A percentile compares a stretch with the other conserved stretches of the same genome.
Conservation (phyloP, 2,888 invertebrate species). For the Diplazon laetatorius region DNA sequence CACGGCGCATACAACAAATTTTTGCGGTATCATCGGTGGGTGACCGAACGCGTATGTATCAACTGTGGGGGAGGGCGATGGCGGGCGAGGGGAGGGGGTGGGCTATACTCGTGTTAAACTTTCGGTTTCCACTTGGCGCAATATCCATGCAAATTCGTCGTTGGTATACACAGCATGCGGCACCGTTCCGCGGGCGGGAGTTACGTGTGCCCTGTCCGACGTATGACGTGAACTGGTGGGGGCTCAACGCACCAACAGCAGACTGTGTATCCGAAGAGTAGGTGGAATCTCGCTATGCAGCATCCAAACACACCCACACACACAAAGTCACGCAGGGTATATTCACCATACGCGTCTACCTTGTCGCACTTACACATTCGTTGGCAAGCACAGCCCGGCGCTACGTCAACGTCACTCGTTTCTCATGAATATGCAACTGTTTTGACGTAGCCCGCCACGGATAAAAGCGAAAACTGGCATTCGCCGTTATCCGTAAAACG, state of each 20-base stretch:
- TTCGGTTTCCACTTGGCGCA: constrained; percentile 61
- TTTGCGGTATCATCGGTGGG: not conserved
- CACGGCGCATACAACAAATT: constrained; percentile 7
- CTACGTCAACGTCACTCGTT: constrained; percentile 60
- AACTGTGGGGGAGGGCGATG: no score
- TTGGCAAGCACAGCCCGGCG: constrained; percentile 27
- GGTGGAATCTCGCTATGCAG: constrained; percentile 14
- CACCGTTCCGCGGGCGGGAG: constrained; percentile 34
- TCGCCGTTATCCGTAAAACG: constrained; percentile 50
- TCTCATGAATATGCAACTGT: constrained; percentile 77
- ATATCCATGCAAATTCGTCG: constrained; percentile 71
- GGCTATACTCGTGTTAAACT: constrained; percentile 36
- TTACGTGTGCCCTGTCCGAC: constrained; percentile 29
- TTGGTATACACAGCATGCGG: constrained; percentile 43
- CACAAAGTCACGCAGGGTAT: not conserved
- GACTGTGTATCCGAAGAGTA: constrained; percentile 64
- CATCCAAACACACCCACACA: constrained; percentile 1
- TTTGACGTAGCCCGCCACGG: constrained; percentile 65
- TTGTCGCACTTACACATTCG: constrained; percentile 22
- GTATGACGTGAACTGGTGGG: constrained; percentile 48
- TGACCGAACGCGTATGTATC: constrained; percentile 10
- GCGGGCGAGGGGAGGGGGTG: no score
- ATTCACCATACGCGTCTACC: not conserved
- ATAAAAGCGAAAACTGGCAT: constrained; percentile 53
- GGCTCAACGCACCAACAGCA: constrained; percentile 46